Evolutionary conservation across 2,888 invertebrate genomes (phyloP).

Genomic region (Philaethria dido): DNA sequence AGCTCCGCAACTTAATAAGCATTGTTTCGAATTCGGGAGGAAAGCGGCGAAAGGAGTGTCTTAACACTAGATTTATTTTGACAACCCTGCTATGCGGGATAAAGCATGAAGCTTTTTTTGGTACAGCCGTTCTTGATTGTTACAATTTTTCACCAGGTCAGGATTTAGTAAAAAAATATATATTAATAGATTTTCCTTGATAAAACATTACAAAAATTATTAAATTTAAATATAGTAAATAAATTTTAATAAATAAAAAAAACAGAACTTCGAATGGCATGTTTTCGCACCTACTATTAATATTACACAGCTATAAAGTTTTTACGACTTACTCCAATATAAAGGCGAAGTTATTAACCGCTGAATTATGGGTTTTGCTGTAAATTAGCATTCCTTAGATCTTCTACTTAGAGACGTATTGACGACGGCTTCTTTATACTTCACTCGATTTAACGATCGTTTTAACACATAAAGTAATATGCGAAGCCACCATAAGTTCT

Average conservation of each 20-base stretch:
- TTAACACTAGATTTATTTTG: no score
- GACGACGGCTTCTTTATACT: conserved; percentile 17
- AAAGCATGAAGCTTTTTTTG: no score
- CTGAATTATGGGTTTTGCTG: conserved; percentile 31
- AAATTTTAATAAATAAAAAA: not conserved
- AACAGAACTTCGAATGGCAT: conserved; percentile 32
- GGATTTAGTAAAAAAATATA: no score
- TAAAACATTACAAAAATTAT: no score
- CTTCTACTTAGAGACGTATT: conserved; percentile 19
- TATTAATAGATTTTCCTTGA: no score
- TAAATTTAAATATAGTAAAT: not conserved
- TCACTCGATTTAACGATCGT: not conserved
- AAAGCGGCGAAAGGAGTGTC: no score
- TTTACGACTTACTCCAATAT: conserved; percentile 39
- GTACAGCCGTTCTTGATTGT: no score
- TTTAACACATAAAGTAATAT: conserved; percentile 6
- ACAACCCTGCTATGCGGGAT: no score
- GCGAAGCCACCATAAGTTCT: not conserved
- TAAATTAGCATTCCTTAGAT: conserved; percentile 35
- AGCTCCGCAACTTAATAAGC: no score
- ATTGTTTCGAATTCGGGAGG: no score
- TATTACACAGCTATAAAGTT: conserved; percentile 33
- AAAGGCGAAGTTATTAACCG: conserved; percentile 34
- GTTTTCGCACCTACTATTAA: conserved; percentile 40
- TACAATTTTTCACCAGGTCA: no score